Conservation (phyloP, 2,797 vertebrate genomes). For the Sternotherus odoratus region DNA sequence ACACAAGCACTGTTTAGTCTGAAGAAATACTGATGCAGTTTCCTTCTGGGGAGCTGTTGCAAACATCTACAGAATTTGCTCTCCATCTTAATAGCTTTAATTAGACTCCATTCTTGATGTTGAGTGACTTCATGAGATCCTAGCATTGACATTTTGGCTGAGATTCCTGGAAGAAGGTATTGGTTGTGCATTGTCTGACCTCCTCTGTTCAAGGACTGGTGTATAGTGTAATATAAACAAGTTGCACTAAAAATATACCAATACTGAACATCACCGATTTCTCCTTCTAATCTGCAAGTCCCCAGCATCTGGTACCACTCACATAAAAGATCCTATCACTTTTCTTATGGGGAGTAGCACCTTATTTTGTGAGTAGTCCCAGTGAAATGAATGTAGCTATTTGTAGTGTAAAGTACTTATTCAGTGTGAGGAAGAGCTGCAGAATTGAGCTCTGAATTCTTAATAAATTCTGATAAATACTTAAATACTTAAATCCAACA, state of each 20-base stretch:
- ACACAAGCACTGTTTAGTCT: no score
- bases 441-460: background rate
- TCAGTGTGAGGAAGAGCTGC: background rate
- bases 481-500: background rate
- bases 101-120: background rate
- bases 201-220: background rate
- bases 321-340: background rate
- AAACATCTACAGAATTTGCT: slow-evolving; percentile 34
- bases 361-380: background rate
- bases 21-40: no score
- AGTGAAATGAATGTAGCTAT: background rate
- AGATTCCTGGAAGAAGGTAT: background rate
- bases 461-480: background rate
- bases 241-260: background rate
- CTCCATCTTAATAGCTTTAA: background rate
- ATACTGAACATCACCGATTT: background rate
- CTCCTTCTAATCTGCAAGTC: background rate
- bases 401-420: background rate
- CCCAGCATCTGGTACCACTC: background rate
- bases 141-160: background rate
- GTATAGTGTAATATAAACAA: background rate
- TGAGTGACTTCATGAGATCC: background rate
- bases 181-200: background rate
- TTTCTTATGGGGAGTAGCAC: background rate
- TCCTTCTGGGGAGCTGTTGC: background rate